A percentile compares a stretch with the other conserved stretches of the same genome.
These are phyloP conservation scores for Synanceia verrucosa DNA, from an alignment of 2,797 vertebrate species.

Conservation along the genomic window DNA sequence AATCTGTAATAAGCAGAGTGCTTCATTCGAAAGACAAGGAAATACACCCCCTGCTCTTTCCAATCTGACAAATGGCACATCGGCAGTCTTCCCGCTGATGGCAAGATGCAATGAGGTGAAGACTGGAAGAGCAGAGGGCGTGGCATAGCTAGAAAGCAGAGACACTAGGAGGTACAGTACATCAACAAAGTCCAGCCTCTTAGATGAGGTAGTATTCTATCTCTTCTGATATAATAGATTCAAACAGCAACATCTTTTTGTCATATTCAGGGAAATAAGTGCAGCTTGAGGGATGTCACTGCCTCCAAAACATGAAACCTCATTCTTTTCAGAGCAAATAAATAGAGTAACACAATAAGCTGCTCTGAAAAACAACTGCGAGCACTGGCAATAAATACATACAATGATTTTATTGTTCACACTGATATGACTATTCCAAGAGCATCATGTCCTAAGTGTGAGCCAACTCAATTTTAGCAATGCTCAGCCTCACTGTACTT, in stretches of 20 bases:
- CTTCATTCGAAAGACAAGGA: conserved; percentile 50
- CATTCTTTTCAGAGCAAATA: neutral
- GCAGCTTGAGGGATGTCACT: conserved; percentile 6
- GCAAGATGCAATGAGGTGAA: neutral
- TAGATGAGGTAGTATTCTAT: neutral
- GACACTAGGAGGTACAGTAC: neutral
- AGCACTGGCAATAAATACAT: neutral
- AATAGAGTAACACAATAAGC: neutral
- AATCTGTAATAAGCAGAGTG: conserved; percentile 80
- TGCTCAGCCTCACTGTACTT: neutral
- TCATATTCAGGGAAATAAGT: neutral
- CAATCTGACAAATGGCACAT: conserved; percentile 52
- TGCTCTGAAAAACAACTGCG: neutral
- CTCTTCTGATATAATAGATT: conserved; percentile 1
- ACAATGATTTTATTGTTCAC: neutral
- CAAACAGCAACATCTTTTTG: conserved; percentile 14
- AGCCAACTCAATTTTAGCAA: neutral
- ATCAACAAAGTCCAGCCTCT: neutral
- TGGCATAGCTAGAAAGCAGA: conserved; percentile 12
- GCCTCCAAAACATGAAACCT: neutral
- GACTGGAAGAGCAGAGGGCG: neutral
- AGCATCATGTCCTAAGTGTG: neutral
- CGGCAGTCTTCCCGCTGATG: conserved; percentile 30
- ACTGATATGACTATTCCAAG: neutral
- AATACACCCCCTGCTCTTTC: conserved; percentile 43